phyloP scores from a whole-genome alignment of 2,797 vertebrate species.

The Labroides dimidiatus region DNA sequence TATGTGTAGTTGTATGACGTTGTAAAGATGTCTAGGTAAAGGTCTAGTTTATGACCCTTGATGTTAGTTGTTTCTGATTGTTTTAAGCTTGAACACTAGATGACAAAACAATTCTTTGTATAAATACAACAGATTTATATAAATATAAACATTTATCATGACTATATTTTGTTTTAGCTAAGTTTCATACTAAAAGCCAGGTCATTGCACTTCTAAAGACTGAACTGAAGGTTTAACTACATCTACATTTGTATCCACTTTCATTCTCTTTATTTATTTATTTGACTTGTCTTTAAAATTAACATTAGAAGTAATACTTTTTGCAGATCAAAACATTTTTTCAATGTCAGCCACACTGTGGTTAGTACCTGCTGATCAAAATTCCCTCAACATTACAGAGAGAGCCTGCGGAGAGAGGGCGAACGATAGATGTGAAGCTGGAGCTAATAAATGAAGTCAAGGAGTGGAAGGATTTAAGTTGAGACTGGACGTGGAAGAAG shows the following conservation, averaged over 20 bases:
- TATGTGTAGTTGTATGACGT: no score
- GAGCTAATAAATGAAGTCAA: slow-evolving; percentile 30
- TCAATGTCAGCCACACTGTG: slow-evolving; percentile 45
- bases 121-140: no score
- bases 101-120: no score
- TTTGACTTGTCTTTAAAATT: slow-evolving; percentile 17
- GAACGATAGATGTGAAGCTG: neutral
- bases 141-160: no score
- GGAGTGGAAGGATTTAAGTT: slow-evolving; percentile 37
- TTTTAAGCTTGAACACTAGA: no score
- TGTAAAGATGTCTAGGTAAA: no score
- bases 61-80: no score
- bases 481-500: slow-evolving; percentile 26
- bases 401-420: slow-evolving; percentile 41
- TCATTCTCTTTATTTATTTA: neutral
- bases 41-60: no score
- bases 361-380: slow-evolving; percentile 66
- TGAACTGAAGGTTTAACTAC: no score
- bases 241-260: neutral
- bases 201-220: no score
- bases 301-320: slow-evolving; percentile 13
- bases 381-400: slow-evolving; percentile 47
- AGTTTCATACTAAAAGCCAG: no score
- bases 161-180: no score
- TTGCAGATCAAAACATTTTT: slow-evolving; percentile 46